These are phyloP conservation scores for Lepidostoma basale DNA, from an alignment of 1,140 invertebrate genomes.

Conservation along the genomic window DNA sequence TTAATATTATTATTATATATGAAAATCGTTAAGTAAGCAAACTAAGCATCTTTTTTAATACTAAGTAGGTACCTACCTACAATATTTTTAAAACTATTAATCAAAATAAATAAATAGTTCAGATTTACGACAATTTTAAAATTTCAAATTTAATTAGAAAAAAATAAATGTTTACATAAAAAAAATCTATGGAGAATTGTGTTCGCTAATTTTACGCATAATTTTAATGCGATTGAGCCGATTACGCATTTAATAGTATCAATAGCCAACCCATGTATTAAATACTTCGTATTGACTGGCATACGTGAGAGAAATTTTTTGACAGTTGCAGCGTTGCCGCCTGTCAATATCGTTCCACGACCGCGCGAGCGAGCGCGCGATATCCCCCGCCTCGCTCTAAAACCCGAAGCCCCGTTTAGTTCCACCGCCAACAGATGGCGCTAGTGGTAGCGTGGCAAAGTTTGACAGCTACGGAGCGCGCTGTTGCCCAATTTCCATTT, in stretches of 20 bases:
- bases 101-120: no score
- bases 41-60: no score
- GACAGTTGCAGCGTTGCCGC: constrained; percentile 33
- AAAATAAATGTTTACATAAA: no score
- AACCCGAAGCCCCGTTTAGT: constrained; percentile 16
- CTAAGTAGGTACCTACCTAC: no score
- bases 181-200: no score
- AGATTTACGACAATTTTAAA: no score
- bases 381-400: constrained; percentile 9
- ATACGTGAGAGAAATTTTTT: constrained; percentile 39
- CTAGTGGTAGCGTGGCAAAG: not conserved
- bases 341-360: not conserved
- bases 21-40: no score
- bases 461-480: constrained; percentile 1
- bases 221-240: no score
- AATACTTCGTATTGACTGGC: constrained; percentile 21
- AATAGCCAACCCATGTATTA: constrained; percentile 3
- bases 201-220: no score
- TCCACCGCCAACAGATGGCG: constrained; percentile 18
- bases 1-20: no score
- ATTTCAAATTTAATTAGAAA: no score
- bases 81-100: no score
- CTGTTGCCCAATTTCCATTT: constrained; percentile 25
- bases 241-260: constrained; percentile 4
- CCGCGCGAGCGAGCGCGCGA: not conserved